These are phyloP conservation scores for Triplophysa yarkandensis DNA, from an alignment of 2,797 vertebrate species.

Conservation along the genomic window DNA sequence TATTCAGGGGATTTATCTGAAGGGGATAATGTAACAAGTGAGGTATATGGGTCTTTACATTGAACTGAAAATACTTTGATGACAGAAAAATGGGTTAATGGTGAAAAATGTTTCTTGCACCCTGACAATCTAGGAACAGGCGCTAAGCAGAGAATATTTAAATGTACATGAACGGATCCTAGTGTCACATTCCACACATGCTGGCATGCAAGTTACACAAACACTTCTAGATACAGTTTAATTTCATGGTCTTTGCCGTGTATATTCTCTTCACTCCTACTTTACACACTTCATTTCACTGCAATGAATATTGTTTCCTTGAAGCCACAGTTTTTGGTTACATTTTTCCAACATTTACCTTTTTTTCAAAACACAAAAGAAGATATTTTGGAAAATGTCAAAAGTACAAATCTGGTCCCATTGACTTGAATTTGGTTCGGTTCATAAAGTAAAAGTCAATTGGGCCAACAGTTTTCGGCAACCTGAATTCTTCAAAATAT, in stretches of 20 bases:
- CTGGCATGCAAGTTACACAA: neutral
- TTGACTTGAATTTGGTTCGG: no score
- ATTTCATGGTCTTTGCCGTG: neutral
- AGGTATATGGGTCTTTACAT: neutral
- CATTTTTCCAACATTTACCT: no score
- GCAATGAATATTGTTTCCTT: conserved; percentile 40
- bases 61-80: neutral
- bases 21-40: conserved; percentile 12
- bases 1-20: neutral
- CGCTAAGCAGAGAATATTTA: neutral
- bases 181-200: conserved; percentile 2
- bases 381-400: no score
- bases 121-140: conserved; percentile 20
- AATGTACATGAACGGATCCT: conserved; percentile 2
- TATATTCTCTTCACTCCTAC: neutral
- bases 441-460: no score
- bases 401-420: no score
- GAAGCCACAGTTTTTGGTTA: no score
- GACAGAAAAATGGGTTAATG: conserved; percentile 5
- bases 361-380: no score
- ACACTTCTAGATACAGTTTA: neutral
- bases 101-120: conserved; percentile 13
- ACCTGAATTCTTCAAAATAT: no score
- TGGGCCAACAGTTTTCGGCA: no score
- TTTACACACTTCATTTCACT: conserved; percentile 6